Base-by-base conservation (phyloP, 2,888 invertebrate genomes). In the Rhogogaster chlorosoma region DNA sequence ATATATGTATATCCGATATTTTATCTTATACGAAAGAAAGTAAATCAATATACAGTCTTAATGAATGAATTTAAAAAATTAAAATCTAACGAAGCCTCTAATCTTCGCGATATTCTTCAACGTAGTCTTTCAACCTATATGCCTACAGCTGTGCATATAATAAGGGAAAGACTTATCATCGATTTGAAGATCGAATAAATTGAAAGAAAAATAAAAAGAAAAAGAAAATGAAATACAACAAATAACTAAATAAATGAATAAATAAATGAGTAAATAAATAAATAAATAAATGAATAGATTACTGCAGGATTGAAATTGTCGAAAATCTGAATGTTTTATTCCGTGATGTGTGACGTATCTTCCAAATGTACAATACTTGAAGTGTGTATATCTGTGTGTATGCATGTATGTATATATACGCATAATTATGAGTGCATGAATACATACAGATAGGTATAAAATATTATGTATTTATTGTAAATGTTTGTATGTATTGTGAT, bases 401-500 rank as follows among this genome's bases (percentile, higher is more conserved):
- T 77, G 29, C 22, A 75, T 84, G 86, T 87, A 82, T 86, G 88
- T 89, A 86, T 64, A 57, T 84, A 26, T 71, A 22, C 29, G 26
- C 18, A 73, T 53, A 84, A 10, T 57, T 77, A 49, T 29, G 53
- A 42, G 73, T 26, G 42, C 84, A 36, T 22, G 57, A n/a, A 61
- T 77, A 45, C 22, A 36, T 77, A 26, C 77, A 77, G 57, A 77
- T 64, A 42, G 45, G 22, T 84, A 84, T 70, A 38, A 67, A 83
- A 67, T 67, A 83, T 80, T 38, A 90, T 92, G 91, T 92, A 92
- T 91, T 89, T 92, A 92, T 89, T 92, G 92, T 92, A 92, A 92
- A 92, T 92, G 92, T 92, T 92, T 92, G 92, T 92, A 92, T 91
- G 90, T 91, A 88, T 84, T 91, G 91, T 92, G 92, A 91, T 92